Evolutionary conservation across 2,888 invertebrate genomes (phyloP), one percentile per base, ranked within the genome.

Genomic region (Atrina japonica): DNA sequence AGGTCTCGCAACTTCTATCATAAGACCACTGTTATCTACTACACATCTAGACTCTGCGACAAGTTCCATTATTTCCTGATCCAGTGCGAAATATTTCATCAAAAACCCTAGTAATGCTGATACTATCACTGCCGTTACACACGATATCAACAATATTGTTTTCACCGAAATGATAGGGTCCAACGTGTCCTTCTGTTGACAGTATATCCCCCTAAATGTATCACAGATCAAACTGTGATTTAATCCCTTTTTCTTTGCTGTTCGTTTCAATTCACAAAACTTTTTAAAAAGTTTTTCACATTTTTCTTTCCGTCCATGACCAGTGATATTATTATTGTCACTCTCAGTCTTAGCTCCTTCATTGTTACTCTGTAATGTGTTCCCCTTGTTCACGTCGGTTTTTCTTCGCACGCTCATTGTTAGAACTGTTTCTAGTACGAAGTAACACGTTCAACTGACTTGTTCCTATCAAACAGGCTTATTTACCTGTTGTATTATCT

Each of bases 1-100:
- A 0, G 96, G 94, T 2, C 97, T 94, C 86, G 96, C 94, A 14
- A 93, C 74, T 67, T 88, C 86, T 2, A 81, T 73, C 6, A 82
- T 25, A 1, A 81, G 59, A 0, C 81, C 80, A 49, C 77, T 80
- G 52, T 74, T 79, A 3, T 78, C 71, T 7, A 85, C 43, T 3
- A 76, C 43, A 72, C 85, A 85, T 18, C 70, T 72, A 0, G 77
- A 72, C 23, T 73, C 63, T n/a, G 27, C 14, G 2, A 78, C 18
- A 2, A 41, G 27, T 9, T 63, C 69, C 3, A 45, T 23, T 2
- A 76, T 6, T 2, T 73, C 60, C 40, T 78, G 73, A 6, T 63
- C 67, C 11, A 55, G 11, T 14, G 49, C 69, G 5, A 69, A 58
- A 47, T 50, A 50, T 6, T 53, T 30, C 43, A 60, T 27, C 16